Evolutionary conservation across 2,888 invertebrate species (phyloP).

Genomic region (Barypeithes pellucidus): DNA sequence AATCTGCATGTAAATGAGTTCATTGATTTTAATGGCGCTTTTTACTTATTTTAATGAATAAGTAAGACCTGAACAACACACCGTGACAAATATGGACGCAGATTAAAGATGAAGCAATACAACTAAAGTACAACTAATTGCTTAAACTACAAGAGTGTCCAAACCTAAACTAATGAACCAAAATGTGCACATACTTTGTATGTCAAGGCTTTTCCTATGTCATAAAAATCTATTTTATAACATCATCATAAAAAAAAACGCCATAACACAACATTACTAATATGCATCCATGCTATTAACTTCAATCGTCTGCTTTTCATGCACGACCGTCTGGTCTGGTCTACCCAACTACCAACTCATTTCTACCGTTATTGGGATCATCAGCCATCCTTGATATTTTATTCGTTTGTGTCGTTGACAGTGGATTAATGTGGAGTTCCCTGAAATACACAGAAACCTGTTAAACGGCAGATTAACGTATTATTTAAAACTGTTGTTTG

Average conservation of each 20-base stretch:
- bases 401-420: slow-evolving; percentile 25
- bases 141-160: too few relatives aligned
- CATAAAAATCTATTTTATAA: too few relatives aligned
- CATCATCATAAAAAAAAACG: not conserved
- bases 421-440: slow-evolving; percentile 34
- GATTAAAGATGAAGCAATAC: too few relatives aligned
- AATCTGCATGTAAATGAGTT: too few relatives aligned
- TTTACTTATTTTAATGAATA: too few relatives aligned
- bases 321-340: slow-evolving; percentile 24
- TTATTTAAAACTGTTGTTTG: slow-evolving; percentile 8
- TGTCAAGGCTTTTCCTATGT: not conserved
- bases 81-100: too few relatives aligned
- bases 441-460: slow-evolving; percentile 34
- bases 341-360: not conserved
- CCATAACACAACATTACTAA: not conserved
- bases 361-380: slow-evolving; percentile 37
- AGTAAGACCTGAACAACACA: too few relatives aligned
- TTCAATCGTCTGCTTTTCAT: slow-evolving; percentile 24
- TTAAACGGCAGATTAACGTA: slow-evolving; percentile 24
- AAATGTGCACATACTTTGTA: not conserved
- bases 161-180: too few relatives aligned
- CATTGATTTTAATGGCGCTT: too few relatives aligned
- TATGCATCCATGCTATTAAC: slow-evolving; percentile 17
- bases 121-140: too few relatives aligned
- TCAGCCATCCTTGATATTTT: slow-evolving; percentile 43